Evolutionary conservation across 2,888 invertebrate species (phyloP), one percentile per base, ranked within the genome.

Genomic region (Watsonalla cultraria): DNA sequence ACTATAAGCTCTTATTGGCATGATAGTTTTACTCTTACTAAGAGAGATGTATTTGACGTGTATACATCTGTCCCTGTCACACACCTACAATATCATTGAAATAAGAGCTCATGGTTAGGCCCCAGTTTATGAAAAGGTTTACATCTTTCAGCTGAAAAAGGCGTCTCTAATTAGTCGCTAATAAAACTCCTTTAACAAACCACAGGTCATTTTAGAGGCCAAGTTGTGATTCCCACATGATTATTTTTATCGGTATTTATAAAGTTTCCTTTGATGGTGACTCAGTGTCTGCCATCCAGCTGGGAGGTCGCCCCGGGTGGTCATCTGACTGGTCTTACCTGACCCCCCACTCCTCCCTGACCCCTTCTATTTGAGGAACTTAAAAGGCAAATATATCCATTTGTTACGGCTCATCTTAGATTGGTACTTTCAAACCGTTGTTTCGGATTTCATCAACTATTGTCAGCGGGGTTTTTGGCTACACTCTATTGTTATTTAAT

Each of bases 271-370:
- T 62, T 70, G 70, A 60, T 64, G 68, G 77, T 84, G 84, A 84
- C 74, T 82, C 82, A 83, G 54, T 59, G 74, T 72, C 78, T 70
- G 52, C 60, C 52, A 56, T 63, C 78, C 70, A 54, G 69, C 75
- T 76, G 78, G 64, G 81, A 67, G 76, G 75, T 73, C 85, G 63
- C 84, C 56, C 69, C 86, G 86, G 86, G 86, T 82, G 85, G 85
- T 68, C 84, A 66, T 51, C 51, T 46, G 54, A 66, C 85, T 79
- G 78, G 5, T 53, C 15, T 55, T 66, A 57, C 56, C 15, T 52
- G 77, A 74, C 53, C 77, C 60, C 7, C 68, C 62, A 8, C 48
- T 49, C 58, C 61, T 61, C 62, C 55, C 56, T 56, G 53, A 54
- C 49, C 45, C 7, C 56, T 49, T 33, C 51, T 51, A 8, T 51